phyloP scores from a whole-genome alignment of 2,113 vertebrate species.

The Stigmatopora nigra region DNA sequence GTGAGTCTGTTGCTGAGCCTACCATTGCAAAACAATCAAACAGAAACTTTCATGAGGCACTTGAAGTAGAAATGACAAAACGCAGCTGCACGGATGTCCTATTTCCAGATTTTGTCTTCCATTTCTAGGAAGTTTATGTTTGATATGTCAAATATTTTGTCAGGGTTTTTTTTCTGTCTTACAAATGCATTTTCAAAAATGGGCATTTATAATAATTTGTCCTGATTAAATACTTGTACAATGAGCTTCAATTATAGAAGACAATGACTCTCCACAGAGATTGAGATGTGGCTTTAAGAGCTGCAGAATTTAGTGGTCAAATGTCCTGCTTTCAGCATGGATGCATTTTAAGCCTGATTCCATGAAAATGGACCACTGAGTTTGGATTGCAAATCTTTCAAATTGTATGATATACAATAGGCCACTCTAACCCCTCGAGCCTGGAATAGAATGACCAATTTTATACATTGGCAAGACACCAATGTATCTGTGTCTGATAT shows the following conservation, averaged over 20 bases:
- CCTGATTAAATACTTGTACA: background rate
- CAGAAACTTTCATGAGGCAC: constrained; percentile 2
- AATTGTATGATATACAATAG: constrained; percentile 41
- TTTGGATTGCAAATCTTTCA: constrained; percentile 45
- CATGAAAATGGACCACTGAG: constrained; percentile 23
- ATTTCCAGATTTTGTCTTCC: background rate
- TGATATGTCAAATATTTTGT: background rate
- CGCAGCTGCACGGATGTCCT: background rate
- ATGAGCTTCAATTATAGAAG: background rate
- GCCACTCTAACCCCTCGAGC: constrained; percentile 46
- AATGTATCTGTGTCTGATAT: constrained; percentile 27
- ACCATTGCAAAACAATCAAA: background rate
- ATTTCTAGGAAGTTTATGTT: background rate
- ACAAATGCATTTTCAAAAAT: background rate
- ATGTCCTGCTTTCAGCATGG: constrained; percentile 4
- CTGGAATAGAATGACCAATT: constrained; percentile 5
- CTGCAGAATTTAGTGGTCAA: constrained; percentile 19
- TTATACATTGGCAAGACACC: constrained; percentile 27
- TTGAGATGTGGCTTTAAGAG: constrained; percentile 14
- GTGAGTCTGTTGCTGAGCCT: background rate
- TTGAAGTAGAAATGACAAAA: background rate
- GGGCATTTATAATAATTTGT: background rate
- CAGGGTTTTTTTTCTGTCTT: background rate
- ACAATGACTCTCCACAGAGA: background rate
- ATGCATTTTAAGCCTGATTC: constrained; percentile 27